phyloP scores from a whole-genome alignment of 2,113 vertebrate species.

The Sinocyclocheilus rhinocerous region DNA sequence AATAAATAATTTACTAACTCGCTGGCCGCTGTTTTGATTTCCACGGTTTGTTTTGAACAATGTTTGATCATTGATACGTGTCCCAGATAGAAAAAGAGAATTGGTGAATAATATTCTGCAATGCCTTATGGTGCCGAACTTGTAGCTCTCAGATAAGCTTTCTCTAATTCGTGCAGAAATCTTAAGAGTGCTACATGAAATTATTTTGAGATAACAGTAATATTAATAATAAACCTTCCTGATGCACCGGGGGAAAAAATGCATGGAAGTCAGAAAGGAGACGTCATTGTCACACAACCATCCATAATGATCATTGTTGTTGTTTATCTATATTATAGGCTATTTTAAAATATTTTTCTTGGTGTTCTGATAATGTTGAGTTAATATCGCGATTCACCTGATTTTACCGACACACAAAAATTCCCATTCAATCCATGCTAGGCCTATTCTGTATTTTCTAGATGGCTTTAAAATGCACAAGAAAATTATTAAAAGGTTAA shows the following conservation, averaged over 20 bases:
- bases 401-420: background rate
- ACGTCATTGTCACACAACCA: background rate
- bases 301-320: slow-evolving; percentile 11
- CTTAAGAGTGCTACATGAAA: background rate
- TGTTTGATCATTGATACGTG: slow-evolving; percentile 51
- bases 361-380: background rate
- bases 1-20: slow-evolving; percentile 55
- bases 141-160: slow-evolving; percentile 13
- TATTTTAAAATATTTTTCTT: slow-evolving; percentile 12
- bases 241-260: background rate
- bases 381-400: too few species aligned
- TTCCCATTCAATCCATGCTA: background rate
- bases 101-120: background rate
- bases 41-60: slow-evolving; percentile 43
- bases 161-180: background rate
- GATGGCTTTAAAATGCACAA: background rate
- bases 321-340: slow-evolving; percentile 12
- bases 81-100: slow-evolving; percentile 6
- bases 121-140: background rate
- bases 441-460: background rate
- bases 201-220: background rate
- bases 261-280: background rate
- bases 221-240: background rate
- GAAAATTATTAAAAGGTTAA: slow-evolving; percentile 43
- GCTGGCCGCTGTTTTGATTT: slow-evolving; percentile 49